Evolutionary conservation across 2,113 vertebrate genomes (phyloP).

Genomic region (Pipa parva): DNA sequence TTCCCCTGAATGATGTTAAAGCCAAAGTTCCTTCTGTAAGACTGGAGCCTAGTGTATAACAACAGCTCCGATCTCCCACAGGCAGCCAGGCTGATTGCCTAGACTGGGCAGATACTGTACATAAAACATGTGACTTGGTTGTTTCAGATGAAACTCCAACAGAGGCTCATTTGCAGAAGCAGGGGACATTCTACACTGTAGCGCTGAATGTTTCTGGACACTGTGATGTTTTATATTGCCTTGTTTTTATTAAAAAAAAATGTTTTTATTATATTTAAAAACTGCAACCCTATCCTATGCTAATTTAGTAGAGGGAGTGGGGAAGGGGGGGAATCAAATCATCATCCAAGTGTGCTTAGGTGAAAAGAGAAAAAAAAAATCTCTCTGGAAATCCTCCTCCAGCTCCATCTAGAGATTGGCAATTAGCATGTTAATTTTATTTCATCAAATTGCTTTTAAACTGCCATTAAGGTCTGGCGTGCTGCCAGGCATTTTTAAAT

Average conservation of each 20-base stretch:
- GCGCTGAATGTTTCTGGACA: conserved; percentile 36
- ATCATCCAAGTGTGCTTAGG: background rate
- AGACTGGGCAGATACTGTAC: conserved; percentile 15
- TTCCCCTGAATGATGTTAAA: background rate
- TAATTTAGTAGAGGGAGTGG: conserved; percentile 18
- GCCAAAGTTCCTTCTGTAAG: conserved; percentile 13
- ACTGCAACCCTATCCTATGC: background rate
- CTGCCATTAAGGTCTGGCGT: conserved; percentile 52
- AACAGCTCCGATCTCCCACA: background rate
- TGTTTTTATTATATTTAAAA: conserved; percentile 40
- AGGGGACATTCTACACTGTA: conserved; percentile 21
- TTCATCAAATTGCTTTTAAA: conserved; percentile 52
- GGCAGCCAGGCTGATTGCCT: conserved; percentile 3
- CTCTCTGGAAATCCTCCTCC: background rate
- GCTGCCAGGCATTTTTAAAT: conserved; percentile 43
- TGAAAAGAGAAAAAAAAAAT: background rate
- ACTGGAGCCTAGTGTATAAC: background rate
- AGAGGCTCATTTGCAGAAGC: conserved; percentile 25
- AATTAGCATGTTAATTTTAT: conserved; percentile 54
- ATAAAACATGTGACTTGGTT: conserved; percentile 8
- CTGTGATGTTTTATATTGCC: conserved; percentile 41
- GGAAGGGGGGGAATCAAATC: background rate
- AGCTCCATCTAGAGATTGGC: conserved; percentile 49
- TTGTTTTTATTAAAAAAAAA: conserved; percentile 41
- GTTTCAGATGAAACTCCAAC: conserved; percentile 15